phyloP scores from a whole-genome alignment of 2,797 vertebrate species.

The Alauda arvensis region DNA sequence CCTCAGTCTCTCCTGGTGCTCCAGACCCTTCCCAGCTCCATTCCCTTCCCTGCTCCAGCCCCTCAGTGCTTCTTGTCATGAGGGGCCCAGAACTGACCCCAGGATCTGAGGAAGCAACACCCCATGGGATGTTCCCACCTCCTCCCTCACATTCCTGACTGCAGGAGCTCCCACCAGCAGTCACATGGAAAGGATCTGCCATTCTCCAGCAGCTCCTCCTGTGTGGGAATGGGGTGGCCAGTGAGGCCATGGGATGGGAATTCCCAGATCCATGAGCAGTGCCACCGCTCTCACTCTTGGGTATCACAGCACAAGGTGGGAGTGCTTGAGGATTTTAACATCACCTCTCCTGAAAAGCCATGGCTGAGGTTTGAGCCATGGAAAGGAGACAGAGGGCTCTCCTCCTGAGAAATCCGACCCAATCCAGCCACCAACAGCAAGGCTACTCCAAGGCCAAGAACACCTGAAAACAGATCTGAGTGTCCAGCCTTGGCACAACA shows the following conservation, averaged over 20 bases:
- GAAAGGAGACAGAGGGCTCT: not conserved
- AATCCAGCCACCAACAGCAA: not conserved
- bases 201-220: not conserved
- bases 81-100: not conserved
- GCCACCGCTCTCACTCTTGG: not conserved
- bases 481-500: not conserved
- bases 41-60: not conserved
- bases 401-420: not conserved
- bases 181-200: not conserved
- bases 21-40: accelerated
- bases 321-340: not conserved
- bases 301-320: not conserved
- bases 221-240: not conserved
- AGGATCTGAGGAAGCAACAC: not conserved
- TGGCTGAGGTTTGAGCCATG: not conserved
- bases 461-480: not conserved
- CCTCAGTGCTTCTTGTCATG: not conserved
- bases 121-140: not conserved
- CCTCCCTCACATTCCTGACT: not conserved
- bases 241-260: not conserved
- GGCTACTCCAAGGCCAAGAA: not conserved
- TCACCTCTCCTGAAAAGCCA: not conserved
- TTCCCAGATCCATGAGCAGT: not conserved
- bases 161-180: not conserved
- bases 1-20: not conserved